Base-by-base conservation (phyloP, 2,888 invertebrate species). In the Tetragonisca angustula region DNA sequence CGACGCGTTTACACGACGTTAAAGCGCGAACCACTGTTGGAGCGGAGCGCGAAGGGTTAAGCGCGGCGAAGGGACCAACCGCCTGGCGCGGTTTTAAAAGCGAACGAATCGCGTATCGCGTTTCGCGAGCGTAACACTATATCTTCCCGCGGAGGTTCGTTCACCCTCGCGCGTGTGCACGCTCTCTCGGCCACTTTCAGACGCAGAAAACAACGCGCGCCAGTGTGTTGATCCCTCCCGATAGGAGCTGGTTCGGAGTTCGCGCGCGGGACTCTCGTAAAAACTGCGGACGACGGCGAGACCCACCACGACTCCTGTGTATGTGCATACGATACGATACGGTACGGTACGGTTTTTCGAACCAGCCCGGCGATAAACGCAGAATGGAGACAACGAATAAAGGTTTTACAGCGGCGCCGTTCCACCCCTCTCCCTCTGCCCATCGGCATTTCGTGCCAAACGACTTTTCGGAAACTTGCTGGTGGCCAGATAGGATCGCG, bases 41-140 rank as follows among this genome's bases (percentile, higher is more conserved):
- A 9, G 43, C 0, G 43, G 36, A 36, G 52, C 21, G 67, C 13
- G 21, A 52, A 54, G 62, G 76, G 70, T 76, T 70, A 70, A 76
- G 21, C 50, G 54, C 59, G n/a, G 68, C 61, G 27, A 67, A 49
- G 43, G 43, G 43, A 43, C 9, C 9, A 67, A 75, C 49, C 56
- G 0, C 64, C 17, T 67, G 59, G 56, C 32, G 43, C 50, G 32
- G 75, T 43, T 72, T 78, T 72, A 75, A 75, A 75, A 24, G 32
- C 56, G 65, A 71, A 71, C 65, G 65, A 71, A 65, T 71, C 21
- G 76, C 71, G 76, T 80, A 76, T 81, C 80, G 62, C 76, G 71
- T 76, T 71, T 81, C 80, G 76, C 43, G 71, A 76, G 59, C 13
- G 80, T 76, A 76, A 76, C 76, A 71, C 65, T 80, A 71, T 80